Evolutionary conservation across 2,113 vertebrate genomes (phyloP).

Genomic region (Meriones unguiculatus): DNA sequence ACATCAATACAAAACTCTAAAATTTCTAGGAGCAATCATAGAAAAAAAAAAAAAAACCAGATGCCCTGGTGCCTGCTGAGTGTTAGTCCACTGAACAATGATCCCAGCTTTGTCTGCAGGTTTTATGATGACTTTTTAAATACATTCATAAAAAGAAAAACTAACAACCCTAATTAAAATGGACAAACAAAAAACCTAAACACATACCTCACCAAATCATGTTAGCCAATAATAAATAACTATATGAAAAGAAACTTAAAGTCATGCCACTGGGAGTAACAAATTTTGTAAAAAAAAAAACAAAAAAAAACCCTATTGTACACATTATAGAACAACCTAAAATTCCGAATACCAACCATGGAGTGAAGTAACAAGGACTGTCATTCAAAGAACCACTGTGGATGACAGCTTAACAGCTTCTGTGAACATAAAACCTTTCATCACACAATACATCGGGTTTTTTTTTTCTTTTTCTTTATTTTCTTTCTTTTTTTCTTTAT

Average conservation of each 20-base stretch:
- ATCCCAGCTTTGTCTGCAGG: not conserved
- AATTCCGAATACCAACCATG: not conserved
- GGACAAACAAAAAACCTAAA: not conserved
- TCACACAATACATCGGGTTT: not conserved
- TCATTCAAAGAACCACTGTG: not conserved
- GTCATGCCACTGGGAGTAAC: not conserved
- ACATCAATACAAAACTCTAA: not conserved
- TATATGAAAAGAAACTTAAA: not conserved
- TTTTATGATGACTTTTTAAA: not conserved
- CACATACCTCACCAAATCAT: not conserved
- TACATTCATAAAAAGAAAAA: slow-evolving; percentile 22
- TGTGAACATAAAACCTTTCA: not conserved
- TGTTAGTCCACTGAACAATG: not conserved
- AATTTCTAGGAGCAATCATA: not conserved
- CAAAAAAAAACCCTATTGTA: not conserved
- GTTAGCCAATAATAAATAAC: not conserved
- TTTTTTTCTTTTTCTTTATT: too few relatives aligned
- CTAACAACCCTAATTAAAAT: slow-evolving; percentile 28
- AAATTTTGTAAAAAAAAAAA: not conserved
- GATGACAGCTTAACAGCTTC: not conserved
- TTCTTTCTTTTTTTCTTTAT: too few relatives aligned
- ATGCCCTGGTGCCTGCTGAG: not conserved
- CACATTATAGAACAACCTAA: not conserved
- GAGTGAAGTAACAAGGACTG: not conserved
- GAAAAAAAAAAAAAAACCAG: not conserved